phyloP scores from a whole-genome alignment of 2,888 invertebrate genomes.

The Abrostola triplasia region DNA sequence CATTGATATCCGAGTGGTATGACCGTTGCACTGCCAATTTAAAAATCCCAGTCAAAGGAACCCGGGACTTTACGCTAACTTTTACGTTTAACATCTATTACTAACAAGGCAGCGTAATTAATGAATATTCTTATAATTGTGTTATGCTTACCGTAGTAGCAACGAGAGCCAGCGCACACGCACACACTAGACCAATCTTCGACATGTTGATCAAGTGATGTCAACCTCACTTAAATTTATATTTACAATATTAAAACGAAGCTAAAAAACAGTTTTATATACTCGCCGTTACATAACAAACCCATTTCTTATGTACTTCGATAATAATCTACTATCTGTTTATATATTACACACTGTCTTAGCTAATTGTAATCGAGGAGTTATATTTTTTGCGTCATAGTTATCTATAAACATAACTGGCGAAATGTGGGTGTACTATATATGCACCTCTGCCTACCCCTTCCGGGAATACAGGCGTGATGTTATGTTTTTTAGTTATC shows the following conservation, averaged over 20 bases:
- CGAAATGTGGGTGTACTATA: too few species aligned
- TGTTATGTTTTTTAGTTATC: not conserved
- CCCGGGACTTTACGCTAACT: not conserved
- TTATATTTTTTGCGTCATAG: slow-evolving; percentile 35
- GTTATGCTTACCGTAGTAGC: slow-evolving; percentile 41
- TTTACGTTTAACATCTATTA: too few species aligned
- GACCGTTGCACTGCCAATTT: not conserved
- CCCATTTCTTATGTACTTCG: slow-evolving; percentile 20
- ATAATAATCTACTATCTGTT: slow-evolving; percentile 37
- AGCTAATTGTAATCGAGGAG: slow-evolving; percentile 12
- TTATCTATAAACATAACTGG: too few species aligned
- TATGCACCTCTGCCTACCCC: too few species aligned
- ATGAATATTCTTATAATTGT: not conserved
- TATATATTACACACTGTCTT: slow-evolving; percentile 21
- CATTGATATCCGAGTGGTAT: too few species aligned
- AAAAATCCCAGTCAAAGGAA: not conserved
- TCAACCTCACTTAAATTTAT: slow-evolving; percentile 33
- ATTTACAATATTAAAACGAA: slow-evolving; percentile 47
- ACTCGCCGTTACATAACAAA: slow-evolving; percentile 49
- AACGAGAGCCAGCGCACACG: slow-evolving; percentile 19
- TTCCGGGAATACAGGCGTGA: too few species aligned
- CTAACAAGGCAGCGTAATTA: too few species aligned
- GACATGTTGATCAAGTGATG: slow-evolving; percentile 41
- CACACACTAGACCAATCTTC: slow-evolving; percentile 28
- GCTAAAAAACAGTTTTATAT: slow-evolving; percentile 52